phyloP scores from a whole-genome alignment of 2,113 vertebrate genomes.

The Gymnobelideus leadbeateri region DNA sequence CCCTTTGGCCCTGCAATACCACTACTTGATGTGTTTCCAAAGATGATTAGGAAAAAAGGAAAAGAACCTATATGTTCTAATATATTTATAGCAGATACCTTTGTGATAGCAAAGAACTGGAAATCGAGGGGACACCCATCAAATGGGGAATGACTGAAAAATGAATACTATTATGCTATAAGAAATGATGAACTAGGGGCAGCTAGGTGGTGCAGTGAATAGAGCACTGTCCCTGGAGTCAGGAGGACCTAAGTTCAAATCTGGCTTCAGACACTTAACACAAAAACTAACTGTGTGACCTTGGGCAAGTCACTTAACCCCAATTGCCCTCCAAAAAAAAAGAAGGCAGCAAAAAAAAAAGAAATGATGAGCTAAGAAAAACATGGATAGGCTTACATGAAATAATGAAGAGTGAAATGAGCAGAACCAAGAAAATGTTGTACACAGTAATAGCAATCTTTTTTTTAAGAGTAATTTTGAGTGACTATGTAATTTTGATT shows the following conservation, averaged over 20 bases:
- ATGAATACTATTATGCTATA: not conserved
- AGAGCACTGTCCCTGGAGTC: too few relatives aligned
- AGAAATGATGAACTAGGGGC: not conserved
- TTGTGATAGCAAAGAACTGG: not conserved
- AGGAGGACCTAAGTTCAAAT: too few relatives aligned
- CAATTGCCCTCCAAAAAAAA: too few relatives aligned
- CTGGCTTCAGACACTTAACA: too few relatives aligned
- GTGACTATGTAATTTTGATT: too few relatives aligned
- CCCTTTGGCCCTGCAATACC: not conserved
- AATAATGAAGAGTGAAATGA: not conserved
- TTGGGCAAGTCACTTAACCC: too few relatives aligned
- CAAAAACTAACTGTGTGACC: too few relatives aligned
- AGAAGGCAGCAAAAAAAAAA: too few relatives aligned
- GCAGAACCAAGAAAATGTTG: not conserved
- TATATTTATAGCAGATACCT: not conserved
- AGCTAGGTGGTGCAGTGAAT: too few relatives aligned
- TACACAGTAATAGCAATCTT: not conserved
- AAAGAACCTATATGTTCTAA: not conserved
- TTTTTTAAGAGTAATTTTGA: too few relatives aligned
- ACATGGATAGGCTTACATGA: not conserved
- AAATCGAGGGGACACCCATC: not conserved
- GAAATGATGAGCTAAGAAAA: not conserved
- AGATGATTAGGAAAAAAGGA: not conserved
- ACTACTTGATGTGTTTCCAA: not conserved
- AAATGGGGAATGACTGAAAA: not conserved